A percentile compares a stretch with the other conserved stretches of the same genome.
phyloP scores from a whole-genome alignment of 2,797 vertebrate genomes.

The Onychomys torridus region DNA sequence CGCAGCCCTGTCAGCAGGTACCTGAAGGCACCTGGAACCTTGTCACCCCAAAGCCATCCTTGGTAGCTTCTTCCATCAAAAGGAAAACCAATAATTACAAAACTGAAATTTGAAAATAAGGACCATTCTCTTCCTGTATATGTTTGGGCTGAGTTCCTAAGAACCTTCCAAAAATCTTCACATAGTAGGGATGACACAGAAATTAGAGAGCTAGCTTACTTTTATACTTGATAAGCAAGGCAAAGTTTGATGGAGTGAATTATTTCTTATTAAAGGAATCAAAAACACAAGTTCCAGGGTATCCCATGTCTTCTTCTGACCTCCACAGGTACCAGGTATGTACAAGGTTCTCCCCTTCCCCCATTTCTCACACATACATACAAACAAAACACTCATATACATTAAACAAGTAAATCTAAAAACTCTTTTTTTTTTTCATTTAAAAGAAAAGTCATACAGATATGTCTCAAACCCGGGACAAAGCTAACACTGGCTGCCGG shows the following conservation, averaged over 20 bases:
- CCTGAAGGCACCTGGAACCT: constrained; percentile 28
- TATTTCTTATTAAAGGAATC: constrained; percentile 43
- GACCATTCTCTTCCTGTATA: neutral
- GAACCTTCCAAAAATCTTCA: neutral
- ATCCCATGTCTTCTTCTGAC: neutral
- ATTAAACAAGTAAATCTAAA: neutral
- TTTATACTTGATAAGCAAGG: neutral
- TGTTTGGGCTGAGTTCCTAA: constrained; percentile 33
- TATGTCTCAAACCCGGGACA: neutral
- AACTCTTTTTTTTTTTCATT: neutral
- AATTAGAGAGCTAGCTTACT: constrained; percentile 8
- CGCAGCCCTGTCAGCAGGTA: constrained; percentile 49
- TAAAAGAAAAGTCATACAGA: neutral
- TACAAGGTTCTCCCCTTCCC: too few relatives aligned
- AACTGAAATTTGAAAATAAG: constrained; percentile 58
- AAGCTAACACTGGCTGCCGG: neutral
- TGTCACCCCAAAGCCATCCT: constrained; percentile 39
- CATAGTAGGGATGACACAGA: neutral
- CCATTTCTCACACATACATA: neutral
- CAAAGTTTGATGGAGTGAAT: constrained; percentile 26
- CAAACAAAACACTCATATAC: neutral
- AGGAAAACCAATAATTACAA: constrained; percentile 40
- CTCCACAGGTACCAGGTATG: neutral
- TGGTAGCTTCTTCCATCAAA: constrained; percentile 44
- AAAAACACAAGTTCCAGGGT: neutral